Conservation (phyloP, 2,797 vertebrate species). For the Urocyon cinereoargenteus region DNA sequence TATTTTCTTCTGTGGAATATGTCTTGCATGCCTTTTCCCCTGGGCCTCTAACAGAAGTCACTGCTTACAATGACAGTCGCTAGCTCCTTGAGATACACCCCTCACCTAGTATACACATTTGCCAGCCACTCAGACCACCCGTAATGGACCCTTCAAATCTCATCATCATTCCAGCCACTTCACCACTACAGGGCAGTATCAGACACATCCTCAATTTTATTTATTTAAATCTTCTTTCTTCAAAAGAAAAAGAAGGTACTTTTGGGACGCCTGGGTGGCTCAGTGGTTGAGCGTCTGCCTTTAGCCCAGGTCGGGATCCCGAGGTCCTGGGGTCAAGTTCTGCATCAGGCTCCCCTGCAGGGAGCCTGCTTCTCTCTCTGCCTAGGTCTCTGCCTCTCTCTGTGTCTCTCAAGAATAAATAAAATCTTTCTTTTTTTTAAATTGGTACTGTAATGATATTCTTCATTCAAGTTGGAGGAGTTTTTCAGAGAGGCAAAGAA, state of each 20-base stretch:
- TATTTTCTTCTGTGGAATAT: neutral
- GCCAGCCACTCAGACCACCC: neutral
- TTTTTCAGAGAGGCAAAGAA: conserved; percentile 34
- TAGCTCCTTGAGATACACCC: neutral
- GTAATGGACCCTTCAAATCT: neutral
- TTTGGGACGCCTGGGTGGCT: too few relatives aligned
- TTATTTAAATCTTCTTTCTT: neutral
- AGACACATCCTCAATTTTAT: neutral
- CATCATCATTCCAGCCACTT: neutral
- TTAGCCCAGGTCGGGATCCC: too few relatives aligned
- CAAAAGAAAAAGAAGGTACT: neutral
- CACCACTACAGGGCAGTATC: neutral
- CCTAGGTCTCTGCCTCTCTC: too few relatives aligned
- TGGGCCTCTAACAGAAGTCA: neutral
- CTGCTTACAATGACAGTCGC: neutral
- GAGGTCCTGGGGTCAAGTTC: too few relatives aligned
- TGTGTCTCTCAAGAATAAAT: too few relatives aligned
- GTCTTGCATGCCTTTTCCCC: neutral
- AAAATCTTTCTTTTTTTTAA: too few relatives aligned
- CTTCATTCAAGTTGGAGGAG: neutral
- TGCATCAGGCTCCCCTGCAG: too few relatives aligned
- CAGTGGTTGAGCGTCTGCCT: too few relatives aligned
- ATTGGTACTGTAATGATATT: neutral
- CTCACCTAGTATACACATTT: neutral
- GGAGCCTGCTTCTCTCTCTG: too few relatives aligned